A percentile compares a stretch with the other conserved stretches of the same genome.
Evolutionary conservation across 1,140 invertebrate species (phyloP).

Genomic region (Aphelenchoides besseyi): DNA sequence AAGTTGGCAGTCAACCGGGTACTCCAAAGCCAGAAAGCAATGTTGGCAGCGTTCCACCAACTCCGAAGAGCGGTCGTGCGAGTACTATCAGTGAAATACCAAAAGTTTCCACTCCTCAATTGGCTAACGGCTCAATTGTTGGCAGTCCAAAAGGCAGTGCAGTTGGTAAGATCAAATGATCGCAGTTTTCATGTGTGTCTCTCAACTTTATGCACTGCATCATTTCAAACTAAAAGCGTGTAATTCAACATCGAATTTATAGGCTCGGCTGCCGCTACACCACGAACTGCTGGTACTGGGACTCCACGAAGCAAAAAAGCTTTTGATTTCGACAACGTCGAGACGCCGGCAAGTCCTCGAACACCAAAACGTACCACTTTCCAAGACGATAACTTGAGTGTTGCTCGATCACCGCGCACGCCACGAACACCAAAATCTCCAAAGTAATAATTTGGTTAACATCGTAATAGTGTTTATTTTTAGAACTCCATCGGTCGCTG

Average conservation of each 20-base stretch:
- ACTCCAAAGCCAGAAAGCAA: constrained; percentile 27
- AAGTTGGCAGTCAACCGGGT: constrained; percentile 27
- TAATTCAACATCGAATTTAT: constrained; percentile 6
- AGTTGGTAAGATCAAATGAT: constrained; percentile 1
- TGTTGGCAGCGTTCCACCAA: constrained; percentile 23
- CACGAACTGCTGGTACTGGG: constrained; percentile 28
- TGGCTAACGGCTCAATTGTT: constrained; percentile 22
- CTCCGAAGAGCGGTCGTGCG: constrained; percentile 18
- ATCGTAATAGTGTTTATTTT: background rate
- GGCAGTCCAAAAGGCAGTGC: constrained; percentile 28
- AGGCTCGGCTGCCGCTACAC: constrained; percentile 35
- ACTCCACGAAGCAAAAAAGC: constrained; percentile 34
- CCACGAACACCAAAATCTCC: constrained; percentile 53
- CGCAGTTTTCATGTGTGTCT: background rate
- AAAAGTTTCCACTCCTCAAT: background rate
- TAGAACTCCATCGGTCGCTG: constrained; percentile 8
- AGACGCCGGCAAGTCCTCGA: constrained; percentile 36
- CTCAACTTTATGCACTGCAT: background rate
- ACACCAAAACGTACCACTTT: constrained; percentile 51
- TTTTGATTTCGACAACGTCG: constrained; percentile 42
- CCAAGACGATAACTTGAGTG: constrained; percentile 41
- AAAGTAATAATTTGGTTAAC: no score
- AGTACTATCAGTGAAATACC: background rate
- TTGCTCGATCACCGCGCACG: constrained; percentile 44
- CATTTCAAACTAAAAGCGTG: background rate